These are phyloP conservation scores for Dryoscopus gambensis DNA, from an alignment of 2,113 vertebrate species.

Conservation along the genomic window DNA sequence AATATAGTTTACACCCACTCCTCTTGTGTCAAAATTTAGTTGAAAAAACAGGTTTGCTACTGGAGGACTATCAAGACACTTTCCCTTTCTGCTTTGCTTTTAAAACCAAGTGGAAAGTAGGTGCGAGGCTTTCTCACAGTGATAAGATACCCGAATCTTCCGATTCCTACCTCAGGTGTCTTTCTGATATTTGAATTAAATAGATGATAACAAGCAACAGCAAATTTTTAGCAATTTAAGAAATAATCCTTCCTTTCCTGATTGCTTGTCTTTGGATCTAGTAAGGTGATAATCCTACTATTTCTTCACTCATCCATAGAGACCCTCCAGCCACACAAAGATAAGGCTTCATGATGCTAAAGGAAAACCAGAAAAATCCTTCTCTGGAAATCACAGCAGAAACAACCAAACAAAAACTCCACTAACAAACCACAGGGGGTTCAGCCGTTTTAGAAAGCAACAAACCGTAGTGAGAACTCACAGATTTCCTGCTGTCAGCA, in stretches of 20 bases:
- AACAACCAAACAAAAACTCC: not conserved
- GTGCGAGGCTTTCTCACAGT: not conserved
- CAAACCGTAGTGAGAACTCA: not conserved
- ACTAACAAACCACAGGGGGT: not conserved
- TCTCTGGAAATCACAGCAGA: not conserved
- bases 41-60: not conserved
- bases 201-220: not conserved
- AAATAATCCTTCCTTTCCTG: not conserved
- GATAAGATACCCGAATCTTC: not conserved
- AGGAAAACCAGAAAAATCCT: not conserved
- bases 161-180: not conserved
- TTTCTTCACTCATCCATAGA: not conserved
- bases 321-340: not conserved
- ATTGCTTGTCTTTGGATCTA: not conserved
- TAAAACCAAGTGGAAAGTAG: not conserved
- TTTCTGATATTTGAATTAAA: slow-evolving; percentile 7
- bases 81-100: not conserved
- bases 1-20: slow-evolving; percentile 18
- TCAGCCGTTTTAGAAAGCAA: not conserved
- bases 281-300: not conserved
- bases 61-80: not conserved
- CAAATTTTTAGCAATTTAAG: not conserved
- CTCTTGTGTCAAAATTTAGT: not conserved
- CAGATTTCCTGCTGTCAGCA: not conserved
- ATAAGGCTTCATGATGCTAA: not conserved